phyloP scores from a whole-genome alignment of 2,888 invertebrate species.

The Cephalotes varians region DNA sequence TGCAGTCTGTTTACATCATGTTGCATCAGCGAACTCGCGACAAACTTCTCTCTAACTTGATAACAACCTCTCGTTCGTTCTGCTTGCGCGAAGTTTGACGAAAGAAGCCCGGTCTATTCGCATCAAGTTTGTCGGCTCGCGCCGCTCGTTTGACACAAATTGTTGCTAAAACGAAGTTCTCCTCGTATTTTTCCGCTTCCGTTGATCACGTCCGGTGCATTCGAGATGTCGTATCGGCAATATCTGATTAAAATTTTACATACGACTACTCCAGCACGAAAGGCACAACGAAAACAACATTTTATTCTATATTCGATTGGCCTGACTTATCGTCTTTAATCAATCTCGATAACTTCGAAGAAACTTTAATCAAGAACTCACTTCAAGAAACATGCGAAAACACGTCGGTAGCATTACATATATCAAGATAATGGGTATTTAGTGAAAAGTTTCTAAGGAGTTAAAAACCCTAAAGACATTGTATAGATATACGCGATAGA shows the following conservation, averaged over 20 bases:
- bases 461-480: neutral
- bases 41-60: slow-evolving; percentile 50
- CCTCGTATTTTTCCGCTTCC: slow-evolving; percentile 41
- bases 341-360: neutral
- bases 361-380: neutral
- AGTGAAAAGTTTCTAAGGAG: neutral
- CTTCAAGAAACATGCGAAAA: neutral
- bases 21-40: slow-evolving; percentile 46
- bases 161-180: slow-evolving; percentile 48
- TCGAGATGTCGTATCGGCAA: neutral
- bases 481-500: neutral
- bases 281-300: neutral
- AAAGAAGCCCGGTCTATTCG: slow-evolving; percentile 52
- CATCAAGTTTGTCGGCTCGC: slow-evolving; percentile 52
- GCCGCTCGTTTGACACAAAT: slow-evolving; percentile 46
- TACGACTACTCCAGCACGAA: neutral
- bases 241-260: slow-evolving; percentile 40
- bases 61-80: slow-evolving; percentile 54
- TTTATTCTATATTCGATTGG: slow-evolving; percentile 17
- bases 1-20: slow-evolving; percentile 49
- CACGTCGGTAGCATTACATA: neutral
- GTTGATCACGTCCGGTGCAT: slow-evolving; percentile 23
- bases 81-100: slow-evolving; percentile 51
- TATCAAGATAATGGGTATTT: neutral
- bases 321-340: neutral